phyloP scores from a whole-genome alignment of 64 coral and sea anemone species.

The Catalaphyllia jardinei region DNA sequence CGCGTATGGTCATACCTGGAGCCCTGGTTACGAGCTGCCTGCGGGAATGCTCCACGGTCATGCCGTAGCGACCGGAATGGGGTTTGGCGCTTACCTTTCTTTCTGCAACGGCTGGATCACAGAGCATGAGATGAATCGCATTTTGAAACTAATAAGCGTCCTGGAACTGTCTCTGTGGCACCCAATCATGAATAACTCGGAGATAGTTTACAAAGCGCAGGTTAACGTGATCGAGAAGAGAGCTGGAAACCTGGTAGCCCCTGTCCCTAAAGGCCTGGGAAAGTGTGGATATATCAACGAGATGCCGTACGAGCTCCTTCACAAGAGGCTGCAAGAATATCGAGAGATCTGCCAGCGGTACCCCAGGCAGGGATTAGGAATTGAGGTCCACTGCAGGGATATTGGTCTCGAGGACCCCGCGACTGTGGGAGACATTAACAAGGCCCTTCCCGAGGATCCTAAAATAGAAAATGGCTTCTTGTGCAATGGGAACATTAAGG shows the following conservation, averaged over 20 bases:
- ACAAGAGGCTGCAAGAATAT: constrained; percentile 55
- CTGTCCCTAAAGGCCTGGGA: constrained; percentile 74
- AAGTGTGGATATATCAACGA: constrained; percentile 80
- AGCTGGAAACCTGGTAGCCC: constrained; percentile 71
- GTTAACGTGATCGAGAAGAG: constrained; percentile 58
- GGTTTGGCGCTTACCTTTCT: constrained; percentile 74
- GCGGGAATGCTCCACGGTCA: constrained; percentile 84
- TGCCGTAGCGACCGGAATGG: constrained; percentile 79
- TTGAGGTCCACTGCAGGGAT: constrained; percentile 73
- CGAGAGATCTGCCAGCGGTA: constrained; percentile 61
- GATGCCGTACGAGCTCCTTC: constrained; percentile 52
- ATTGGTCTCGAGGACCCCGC: constrained; percentile 71
- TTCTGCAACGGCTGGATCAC: constrained; percentile 62
- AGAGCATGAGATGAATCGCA: constrained; percentile 52
- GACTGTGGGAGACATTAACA: constrained; percentile 11
- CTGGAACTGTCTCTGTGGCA: constrained; percentile 82
- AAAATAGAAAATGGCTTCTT: background rate
- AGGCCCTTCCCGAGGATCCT: background rate
- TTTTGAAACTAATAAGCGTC: constrained; percentile 62
- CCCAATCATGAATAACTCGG: constrained; percentile 61
- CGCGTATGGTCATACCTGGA: constrained; percentile 81
- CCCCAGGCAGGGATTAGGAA: constrained; percentile 56
- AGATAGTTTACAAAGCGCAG: constrained; percentile 27
- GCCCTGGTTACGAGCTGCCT: constrained; percentile 67
- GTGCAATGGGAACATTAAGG: background rate